These are phyloP conservation scores for Sebastes trivittatus DNA, from an alignment of 2,797 vertebrate species.

Conservation along the genomic window DNA sequence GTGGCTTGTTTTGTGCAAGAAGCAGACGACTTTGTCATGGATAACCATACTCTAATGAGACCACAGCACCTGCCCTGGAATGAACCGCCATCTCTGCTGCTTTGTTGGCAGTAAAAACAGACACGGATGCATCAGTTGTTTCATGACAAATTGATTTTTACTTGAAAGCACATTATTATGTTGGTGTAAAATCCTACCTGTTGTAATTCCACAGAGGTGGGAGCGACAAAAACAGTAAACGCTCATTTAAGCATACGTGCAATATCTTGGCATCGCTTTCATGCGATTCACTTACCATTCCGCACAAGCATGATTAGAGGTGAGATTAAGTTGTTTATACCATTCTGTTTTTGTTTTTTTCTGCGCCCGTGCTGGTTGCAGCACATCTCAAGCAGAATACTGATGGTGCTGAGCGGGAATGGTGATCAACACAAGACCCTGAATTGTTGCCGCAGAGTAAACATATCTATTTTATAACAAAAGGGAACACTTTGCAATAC, in stretches of 20 bases:
- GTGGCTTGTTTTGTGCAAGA: constrained; percentile 45
- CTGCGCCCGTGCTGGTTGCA: constrained; percentile 47
- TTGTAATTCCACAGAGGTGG: constrained; percentile 54
- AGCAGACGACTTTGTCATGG: constrained; percentile 51
- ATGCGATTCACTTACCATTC: constrained; percentile 62
- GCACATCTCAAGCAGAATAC: constrained; percentile 63
- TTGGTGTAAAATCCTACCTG: constrained; percentile 56
- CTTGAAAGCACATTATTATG: constrained; percentile 54
- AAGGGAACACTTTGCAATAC: no score
- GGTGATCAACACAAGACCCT: constrained; percentile 44
- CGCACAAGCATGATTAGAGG: constrained; percentile 66
- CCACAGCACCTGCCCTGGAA: constrained; percentile 36
- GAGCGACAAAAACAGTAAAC: constrained; percentile 47
- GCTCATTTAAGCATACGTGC: constrained; percentile 47
- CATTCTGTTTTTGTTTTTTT: constrained; percentile 44
- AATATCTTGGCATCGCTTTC: constrained; percentile 64
- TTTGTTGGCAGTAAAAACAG: constrained; percentile 36
- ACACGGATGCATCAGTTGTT: constrained; percentile 51
- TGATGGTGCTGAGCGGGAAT: constrained; percentile 52
- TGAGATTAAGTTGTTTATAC: constrained; percentile 78
- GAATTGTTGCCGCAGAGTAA: constrained; percentile 39
- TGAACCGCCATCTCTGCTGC: constrained; percentile 43
- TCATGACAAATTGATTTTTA: constrained; percentile 71
- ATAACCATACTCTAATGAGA: constrained; percentile 67
- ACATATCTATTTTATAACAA: constrained; percentile 28